Conservation (phyloP, 2,797 vertebrate species). For the Neoniphon sammara region DNA sequence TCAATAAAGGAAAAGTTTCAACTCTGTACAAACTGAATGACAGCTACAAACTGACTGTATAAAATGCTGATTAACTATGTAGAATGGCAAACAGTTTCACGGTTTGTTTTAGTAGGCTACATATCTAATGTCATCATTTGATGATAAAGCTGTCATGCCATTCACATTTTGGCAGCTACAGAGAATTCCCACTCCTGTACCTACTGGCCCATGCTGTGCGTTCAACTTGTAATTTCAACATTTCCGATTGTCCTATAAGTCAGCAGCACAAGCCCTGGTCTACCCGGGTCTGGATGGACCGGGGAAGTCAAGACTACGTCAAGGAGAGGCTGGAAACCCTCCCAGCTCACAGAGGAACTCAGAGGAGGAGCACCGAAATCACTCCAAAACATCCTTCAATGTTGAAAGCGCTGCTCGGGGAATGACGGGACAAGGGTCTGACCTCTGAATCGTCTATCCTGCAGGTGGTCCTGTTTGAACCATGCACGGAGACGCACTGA, state of each 20-base stretch:
- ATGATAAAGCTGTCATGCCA: too few relatives aligned
- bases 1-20: too few relatives aligned
- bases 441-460: background rate
- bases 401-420: too few relatives aligned
- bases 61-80: too few relatives aligned
- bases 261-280: slow-evolving; percentile 38
- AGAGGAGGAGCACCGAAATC: slow-evolving; percentile 34
- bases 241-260: slow-evolving; percentile 43
- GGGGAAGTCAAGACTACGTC: slow-evolving; percentile 70
- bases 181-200: too few relatives aligned
- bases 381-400: slow-evolving; percentile 22
- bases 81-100: too few relatives aligned
- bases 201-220: background rate
- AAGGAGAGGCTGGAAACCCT: slow-evolving; percentile 61
- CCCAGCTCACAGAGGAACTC: slow-evolving; percentile 59
- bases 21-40: too few relatives aligned
- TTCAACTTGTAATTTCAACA: background rate
- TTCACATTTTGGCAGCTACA: too few relatives aligned
- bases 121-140: too few relatives aligned
- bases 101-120: too few relatives aligned
- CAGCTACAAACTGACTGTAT: too few relatives aligned
- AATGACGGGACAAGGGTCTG: background rate
- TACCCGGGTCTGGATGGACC: slow-evolving; percentile 55
- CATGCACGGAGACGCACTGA: slow-evolving; percentile 65
- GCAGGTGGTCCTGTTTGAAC: slow-evolving; percentile 28